Base-by-base conservation (phyloP, 1,140 invertebrate species). In the Lerema accius region DNA sequence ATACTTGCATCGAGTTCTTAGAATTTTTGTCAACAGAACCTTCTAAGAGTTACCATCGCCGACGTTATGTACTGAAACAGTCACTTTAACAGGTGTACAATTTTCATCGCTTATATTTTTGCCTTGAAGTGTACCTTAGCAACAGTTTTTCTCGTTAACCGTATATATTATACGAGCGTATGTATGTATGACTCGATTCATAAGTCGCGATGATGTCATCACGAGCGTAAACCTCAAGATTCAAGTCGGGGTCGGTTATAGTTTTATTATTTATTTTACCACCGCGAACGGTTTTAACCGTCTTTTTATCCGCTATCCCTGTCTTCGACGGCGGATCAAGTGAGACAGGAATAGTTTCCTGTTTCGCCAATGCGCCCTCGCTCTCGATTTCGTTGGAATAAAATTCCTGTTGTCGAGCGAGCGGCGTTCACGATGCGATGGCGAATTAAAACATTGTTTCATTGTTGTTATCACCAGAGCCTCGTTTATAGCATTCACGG, bases 161-260 rank as follows among this genome's bases (percentile, higher is more conserved):
- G 60, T 15, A 55, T 64, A 63, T 32, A 59, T 59, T 59, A 46
- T 59, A 58, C 43, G 45, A 62, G 46, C 62, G 60, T 55, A 65
- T 82, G 74, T 84, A 82, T 69, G 78, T 23, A 23, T 23, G 19
- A 23, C 76, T 82, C 72, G 84, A 84, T 82, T 80, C 81, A 86
- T 83, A 87, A 88, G 74, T 74, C 66, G 73, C 65, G 82, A 66
- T 90, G 87, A 90, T 86, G 84, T 90, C 87, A 90, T 86, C 78
- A 62, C 70, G 39, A 71, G 16, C 66, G 67, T 71, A 67, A 78
- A 76, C 63, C 71, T 48, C n/a, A 50, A 61, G 58, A 71, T 63
- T 53, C 82, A 77, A 82, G 83, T 76, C 73, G 72, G 82, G 75
- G 76, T 80, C 78, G 73, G 71, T 68, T 71, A 67, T 72, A 69